Evolutionary conservation across 1,140 invertebrate genomes (phyloP), one percentile per base, ranked within the genome.

Genomic region (Theocolax elegans): DNA sequence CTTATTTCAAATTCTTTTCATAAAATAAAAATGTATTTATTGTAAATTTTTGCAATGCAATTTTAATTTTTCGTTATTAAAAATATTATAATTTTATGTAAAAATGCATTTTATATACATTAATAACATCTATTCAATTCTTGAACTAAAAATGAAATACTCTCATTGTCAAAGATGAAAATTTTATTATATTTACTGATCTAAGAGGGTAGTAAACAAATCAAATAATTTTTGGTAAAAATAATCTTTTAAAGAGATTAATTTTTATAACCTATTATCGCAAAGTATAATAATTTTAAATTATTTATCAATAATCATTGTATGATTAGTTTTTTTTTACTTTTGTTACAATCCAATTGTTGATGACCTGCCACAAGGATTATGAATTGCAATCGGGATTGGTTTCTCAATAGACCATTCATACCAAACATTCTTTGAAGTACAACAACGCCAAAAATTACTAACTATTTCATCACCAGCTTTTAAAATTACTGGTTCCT

Each of bases 381-480:
- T 97, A 79, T 96, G 94, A 70, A 96, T 89, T 3, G 89, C 79
- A 9, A 88, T 78, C 12, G 87, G 81, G 9, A 85, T 72, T 1
- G 95, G 95, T 65, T 90, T 87, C 3, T 88, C 87, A 2, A 97
- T 86, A 72, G 91, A 90, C 97, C 97, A 99, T 83, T 99, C 96
- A 80, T 99, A 99, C 97, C 97, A 99, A 0, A 99, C 96, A 79
- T 94, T 92, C 59, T 93, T 89, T 10, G 88, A 83, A 71, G 87
- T 90, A 51, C 91, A 90, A 62, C 90, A 89, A 17, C 97, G 87
- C 96, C 96, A 98, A 80, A 98, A 97, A 74, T 95, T 90, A 1
- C 97, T 89, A 51, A 90, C 89, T 9, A 99, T 88, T 59, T 85
- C 82, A 51, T 94, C 89, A 31, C 90, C 92, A 58, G 88, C 88